Percentiles rank a stretch among this genome's conserved stretches.
These are phyloP conservation scores for Drosophila atripex DNA, from an alignment of 2,888 invertebrate genomes.

Conservation along the genomic window DNA sequence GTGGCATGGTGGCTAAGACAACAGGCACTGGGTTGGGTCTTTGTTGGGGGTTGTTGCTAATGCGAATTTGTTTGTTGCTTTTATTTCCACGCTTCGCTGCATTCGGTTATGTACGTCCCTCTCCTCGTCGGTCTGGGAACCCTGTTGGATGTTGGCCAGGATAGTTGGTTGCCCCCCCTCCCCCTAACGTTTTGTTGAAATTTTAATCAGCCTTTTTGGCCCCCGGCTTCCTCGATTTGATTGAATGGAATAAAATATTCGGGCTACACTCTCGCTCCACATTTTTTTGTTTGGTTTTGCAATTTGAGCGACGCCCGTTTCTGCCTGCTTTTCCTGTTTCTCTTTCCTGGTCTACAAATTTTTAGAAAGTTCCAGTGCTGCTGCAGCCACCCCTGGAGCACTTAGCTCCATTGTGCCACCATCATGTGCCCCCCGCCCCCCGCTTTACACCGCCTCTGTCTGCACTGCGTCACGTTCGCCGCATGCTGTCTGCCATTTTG, in stretches of 20 bases:
- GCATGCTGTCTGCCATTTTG: slow-evolving; percentile 63
- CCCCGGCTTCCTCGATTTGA: slow-evolving; percentile 21
- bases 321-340: slow-evolving; percentile 1
- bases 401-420: background rate
- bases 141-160: slow-evolving; percentile 26
- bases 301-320: background rate
- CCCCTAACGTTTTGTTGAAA: slow-evolving; percentile 13
- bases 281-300: background rate
- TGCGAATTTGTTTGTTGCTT: slow-evolving; percentile 28
- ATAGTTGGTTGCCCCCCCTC: slow-evolving; percentile 12
- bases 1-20: slow-evolving; percentile 51
- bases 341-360: slow-evolving; percentile 25
- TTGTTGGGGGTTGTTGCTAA: slow-evolving; percentile 51
- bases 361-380: slow-evolving; percentile 51
- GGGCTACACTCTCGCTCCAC: slow-evolving; percentile 23
- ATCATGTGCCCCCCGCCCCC: slow-evolving; percentile 2
- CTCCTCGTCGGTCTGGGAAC: slow-evolving; percentile 11
- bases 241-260: slow-evolving; percentile 36
- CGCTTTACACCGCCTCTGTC: slow-evolving; percentile 18
- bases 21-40: slow-evolving; percentile 49
- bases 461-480: slow-evolving; percentile 58
- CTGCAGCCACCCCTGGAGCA: slow-evolving; percentile 37
- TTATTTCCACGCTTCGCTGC: slow-evolving; percentile 42
- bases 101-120: slow-evolving; percentile 4
- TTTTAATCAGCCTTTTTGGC: slow-evolving; percentile 27